Conservation (phyloP, 35 echinoderm and acorn worm species). For the Heliocidaris erythrogramma region DNA sequence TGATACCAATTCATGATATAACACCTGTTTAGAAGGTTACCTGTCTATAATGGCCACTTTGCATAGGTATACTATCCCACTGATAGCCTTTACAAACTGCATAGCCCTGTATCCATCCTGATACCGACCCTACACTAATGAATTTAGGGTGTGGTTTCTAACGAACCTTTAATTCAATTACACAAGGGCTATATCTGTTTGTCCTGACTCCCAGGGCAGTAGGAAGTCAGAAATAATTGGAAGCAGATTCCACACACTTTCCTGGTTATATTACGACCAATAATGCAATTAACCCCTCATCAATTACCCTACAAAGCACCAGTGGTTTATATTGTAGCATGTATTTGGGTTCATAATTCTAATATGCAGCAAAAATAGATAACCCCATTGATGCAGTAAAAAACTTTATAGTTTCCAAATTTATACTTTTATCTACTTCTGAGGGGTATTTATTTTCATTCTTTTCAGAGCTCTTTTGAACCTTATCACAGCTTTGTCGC, state of each 20-base stretch:
- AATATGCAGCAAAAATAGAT: neutral
- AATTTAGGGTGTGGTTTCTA: neutral
- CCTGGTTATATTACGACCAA: neutral
- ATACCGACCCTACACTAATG: neutral
- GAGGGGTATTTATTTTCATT: no score
- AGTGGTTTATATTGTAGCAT: neutral
- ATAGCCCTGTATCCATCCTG: no score
- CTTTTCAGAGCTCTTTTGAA: no score
- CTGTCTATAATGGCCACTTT: no score
- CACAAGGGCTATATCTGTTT: neutral
- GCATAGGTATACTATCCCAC: no score
- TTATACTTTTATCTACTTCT: no score
- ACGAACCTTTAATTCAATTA: neutral
- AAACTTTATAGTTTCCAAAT: no score
- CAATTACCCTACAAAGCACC: neutral
- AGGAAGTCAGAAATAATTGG: constrained; percentile 11
- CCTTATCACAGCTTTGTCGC: no score
- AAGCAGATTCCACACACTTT: neutral
- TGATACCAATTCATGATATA: no score
- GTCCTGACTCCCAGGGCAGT: neutral
- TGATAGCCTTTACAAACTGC: no score
- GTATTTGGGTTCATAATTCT: neutral
- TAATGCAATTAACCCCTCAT: neutral
- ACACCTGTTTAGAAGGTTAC: no score
- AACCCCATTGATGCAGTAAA: no score